These are phyloP conservation scores for Halichoeres trimaculatus DNA, from an alignment of 2,113 vertebrate species.

Conservation along the genomic window DNA sequence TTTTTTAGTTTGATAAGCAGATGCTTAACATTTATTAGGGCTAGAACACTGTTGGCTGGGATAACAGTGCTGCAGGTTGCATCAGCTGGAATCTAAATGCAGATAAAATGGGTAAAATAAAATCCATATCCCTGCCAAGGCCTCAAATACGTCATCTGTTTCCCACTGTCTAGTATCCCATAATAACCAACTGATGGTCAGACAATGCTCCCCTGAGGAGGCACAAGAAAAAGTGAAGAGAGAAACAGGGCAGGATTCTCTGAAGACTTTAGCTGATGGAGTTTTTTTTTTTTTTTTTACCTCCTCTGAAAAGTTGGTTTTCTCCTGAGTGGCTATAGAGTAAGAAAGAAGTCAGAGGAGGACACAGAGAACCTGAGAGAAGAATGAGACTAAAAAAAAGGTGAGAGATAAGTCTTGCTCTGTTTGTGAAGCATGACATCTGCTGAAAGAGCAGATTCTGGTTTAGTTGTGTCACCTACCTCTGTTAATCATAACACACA, in stretches of 20 bases:
- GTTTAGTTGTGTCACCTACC: slow-evolving; percentile 30
- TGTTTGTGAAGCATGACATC: slow-evolving; percentile 31
- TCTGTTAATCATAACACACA: slow-evolving; percentile 41
- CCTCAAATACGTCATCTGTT: not conserved
- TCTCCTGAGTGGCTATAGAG: not conserved
- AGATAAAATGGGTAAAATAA: too few species aligned
- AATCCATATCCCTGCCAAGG: not conserved
- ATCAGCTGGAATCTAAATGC: too few species aligned
- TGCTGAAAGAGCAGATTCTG: slow-evolving; percentile 48
- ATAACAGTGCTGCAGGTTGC: too few species aligned
- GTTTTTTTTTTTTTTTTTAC: not conserved
- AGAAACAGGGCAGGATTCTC: slow-evolving; percentile 5
- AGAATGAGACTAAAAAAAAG: not conserved
- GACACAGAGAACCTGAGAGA: slow-evolving; percentile 6
- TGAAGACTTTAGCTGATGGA: not conserved
- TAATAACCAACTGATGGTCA: slow-evolving; percentile 23
- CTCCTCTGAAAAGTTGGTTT: slow-evolving; percentile 1
- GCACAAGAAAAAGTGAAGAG: not conserved
- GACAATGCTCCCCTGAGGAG: slow-evolving; percentile 11
- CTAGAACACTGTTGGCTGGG: too few species aligned
- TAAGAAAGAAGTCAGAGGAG: not conserved
- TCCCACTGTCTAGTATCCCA: not conserved
- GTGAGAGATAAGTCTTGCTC: not conserved
- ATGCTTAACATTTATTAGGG: too few species aligned
- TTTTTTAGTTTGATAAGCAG: too few species aligned